Evolutionary conservation across 2,797 vertebrate genomes (phyloP), one percentile per base, ranked within the genome.

Genomic region (Myripristis jacobus): DNA sequence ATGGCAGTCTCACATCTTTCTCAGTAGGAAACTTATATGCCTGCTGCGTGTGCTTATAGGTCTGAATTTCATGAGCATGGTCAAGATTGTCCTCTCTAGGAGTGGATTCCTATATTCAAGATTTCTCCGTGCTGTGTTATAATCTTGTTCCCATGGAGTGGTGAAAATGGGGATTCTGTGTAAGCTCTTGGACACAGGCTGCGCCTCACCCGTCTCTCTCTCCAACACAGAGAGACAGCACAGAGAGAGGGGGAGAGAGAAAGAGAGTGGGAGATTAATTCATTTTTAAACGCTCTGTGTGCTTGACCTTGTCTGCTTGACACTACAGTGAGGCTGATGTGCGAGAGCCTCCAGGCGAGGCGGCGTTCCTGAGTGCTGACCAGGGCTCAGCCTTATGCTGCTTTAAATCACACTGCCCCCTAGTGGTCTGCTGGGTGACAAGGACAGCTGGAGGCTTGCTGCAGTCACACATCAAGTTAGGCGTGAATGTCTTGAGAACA

Each of bases 231-330:
- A 51, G 56, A 75, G 58, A 78, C n/a, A 41, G 67, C 25, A 22
- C 51, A 51, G 46, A 67, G 63, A 25, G 64, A 48, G 71, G 38
- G 27, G n/a, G n/a, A 66, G 59, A 62, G 48, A 38, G 75, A 65
- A 52, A 79, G 70, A 10, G 51, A 80, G 82, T 69, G 81, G 68
- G 81, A 81, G 77, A 89, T 89, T 90, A 79, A 91, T 90, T 91
- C 81, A 90, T 92, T 91, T 92, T 88, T 89, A 91, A 91, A 88
- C 43, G 68, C 78, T 84, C 81, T 73, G 81, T 84, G 87, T 86
- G 87, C 81, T 88, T 92, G 92, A 92, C 92, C 92, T 94, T 94
- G 92, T 91, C 86, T 88, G 79, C 86, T 81, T 89, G 88, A 91
- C 92, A 90, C 75, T 72, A 86, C 79, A 84, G 77, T 52, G 73